Evolutionary conservation across 37 sponge, comb jelly and placozoan genomes (phyloP), one percentile per base, ranked within the genome.

Genomic region (Haliclona indistincta): DNA sequence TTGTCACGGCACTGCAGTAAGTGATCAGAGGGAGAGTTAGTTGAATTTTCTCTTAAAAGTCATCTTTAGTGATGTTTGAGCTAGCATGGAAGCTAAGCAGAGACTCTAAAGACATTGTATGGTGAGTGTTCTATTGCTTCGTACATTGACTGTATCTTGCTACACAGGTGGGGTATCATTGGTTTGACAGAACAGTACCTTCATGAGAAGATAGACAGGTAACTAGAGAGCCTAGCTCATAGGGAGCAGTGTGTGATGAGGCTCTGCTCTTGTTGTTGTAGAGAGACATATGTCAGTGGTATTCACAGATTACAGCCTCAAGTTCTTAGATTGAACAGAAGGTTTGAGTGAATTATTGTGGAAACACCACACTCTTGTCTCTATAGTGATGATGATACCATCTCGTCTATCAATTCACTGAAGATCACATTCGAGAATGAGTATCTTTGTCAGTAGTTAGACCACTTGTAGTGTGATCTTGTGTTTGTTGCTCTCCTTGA

Each of bases 101-200:
- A 52, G 99, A 89, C 60, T 89, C 63, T 74, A 84, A 74, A 4
- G 94, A 96, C 53, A 58, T 84, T 41, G 68, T 93, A 29, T 96
- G 94, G 94, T 84, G 33, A 55, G 74, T 42, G 0, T 5, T 34
- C 2, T 13, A 37, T 8, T 36, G 38, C 70, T 29, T 29, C 35
- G 7, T 69, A 10, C 17, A 13, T 63, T 38, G 6, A 26, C 29
- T 23, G 19, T 30, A 6, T 33, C 34, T 40, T 40, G 13, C 70
- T 4, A 45, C 39, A 13, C 19, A 89, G 90, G 94, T 92, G 87
- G 89, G 83, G 80, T 11, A 95, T 98, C 29, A 39, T 92, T 20
- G 95, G 93, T 47, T 74, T 98, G 4, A 94, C 96, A 3, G 99
- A 98, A 30, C 95, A 95, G 56, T 77, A 79, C 5, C 69, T 92